Evolutionary conservation across 1,140 invertebrate species (phyloP), one percentile per base, ranked within the genome.

Genomic region (Drosophila navojoa): DNA sequence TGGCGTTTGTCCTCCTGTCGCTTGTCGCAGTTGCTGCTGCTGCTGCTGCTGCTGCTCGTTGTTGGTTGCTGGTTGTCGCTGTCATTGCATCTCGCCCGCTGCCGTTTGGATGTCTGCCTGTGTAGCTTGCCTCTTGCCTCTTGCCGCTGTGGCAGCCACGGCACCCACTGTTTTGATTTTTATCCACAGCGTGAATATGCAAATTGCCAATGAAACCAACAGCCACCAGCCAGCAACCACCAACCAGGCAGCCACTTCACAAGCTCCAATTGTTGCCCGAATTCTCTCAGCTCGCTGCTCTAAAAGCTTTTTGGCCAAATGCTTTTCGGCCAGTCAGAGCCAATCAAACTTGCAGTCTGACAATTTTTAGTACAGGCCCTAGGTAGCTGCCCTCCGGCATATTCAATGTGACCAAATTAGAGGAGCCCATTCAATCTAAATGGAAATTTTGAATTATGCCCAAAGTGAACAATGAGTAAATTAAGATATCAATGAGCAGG

Each of bases 141-240:
- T 19, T 19, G 19, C 19, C 19, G 19, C 19, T 19, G 19, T 19
- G 19, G 19, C 19, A 19, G 55, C 40, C 49, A 47, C 47, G 61
- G 79, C 79, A 79, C 76, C 79, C 82, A 82, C 82, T 89, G 82
- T 82, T 87, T 87, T 89, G 84, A 89, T 87, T 87, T 89, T 81
- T 77, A 87, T 89, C 84, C 84, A 79, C 79, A 89, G 79, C 84
- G 77, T 80, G 84, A 89, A 89, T 89, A 89, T 89, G 84, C 84
- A 89, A 89, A 89, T 89, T 77, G 50, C 50, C 66, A 75, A 55
- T 72, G 79, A 49, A 53, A 54, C 49, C 72, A 71, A 59, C 47
- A 59, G 16, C 50, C 16, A n/a, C 7, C 38, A 29, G 19, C 40
- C 22, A 42, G 1, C 27, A 5, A 19, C 54, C 35, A 29, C 32